Base-by-base conservation (phyloP, 2,888 invertebrate genomes). In the Trichogramma dendrolimi region DNA sequence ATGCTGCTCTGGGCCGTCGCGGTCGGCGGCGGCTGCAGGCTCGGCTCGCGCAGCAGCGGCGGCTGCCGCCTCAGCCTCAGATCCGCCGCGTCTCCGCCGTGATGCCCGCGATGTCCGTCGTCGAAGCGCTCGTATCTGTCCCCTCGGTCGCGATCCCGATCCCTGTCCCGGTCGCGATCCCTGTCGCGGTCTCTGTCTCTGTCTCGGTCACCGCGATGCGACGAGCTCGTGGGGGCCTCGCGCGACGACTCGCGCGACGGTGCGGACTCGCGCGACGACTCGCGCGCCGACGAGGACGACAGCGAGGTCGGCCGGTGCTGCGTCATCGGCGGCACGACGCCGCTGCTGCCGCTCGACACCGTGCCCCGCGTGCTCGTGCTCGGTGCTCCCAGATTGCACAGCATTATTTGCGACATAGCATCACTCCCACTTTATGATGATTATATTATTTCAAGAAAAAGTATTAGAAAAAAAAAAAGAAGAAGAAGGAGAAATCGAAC, bases 1-100 rank as follows among this genome's bases (percentile, higher is more conserved):
- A 90, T 90, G 80, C 86, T 88, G 85, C 89, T 91, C 84, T 91
- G 90, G 76, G 86, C 86, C 75, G 86, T 86, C 75, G 86, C 86
- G 81, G 86, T 86, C 77, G 60, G 74, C 77, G 72, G 78, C 76
- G 72, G 27, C 27, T 27, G 27, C 27, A 27, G 3, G 27, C 27
- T 27, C 27, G 27, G 27, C 27, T 27, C 27, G 40, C 11, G 46
- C 43, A 8, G 27, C 11, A 10, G 44, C 46, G 8, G 51, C 58
- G 11, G 46, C 11, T 6, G n/a, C 39, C 4, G 51, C 51, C 27
- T 4, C 10, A 5, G 51, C 55, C 6, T 38, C 57, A 8, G 50
- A 14, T 10, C 8, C 40, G 10, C 38, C 51, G 11, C 44, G 6
- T 44, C 39, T 10, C 46, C 27, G 38, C n/a, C 27, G 27, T 27